A percentile compares a stretch with the other conserved stretches of the same genome.
phyloP scores from a whole-genome alignment of 2,888 invertebrate species.

The Megamerina dolium region DNA sequence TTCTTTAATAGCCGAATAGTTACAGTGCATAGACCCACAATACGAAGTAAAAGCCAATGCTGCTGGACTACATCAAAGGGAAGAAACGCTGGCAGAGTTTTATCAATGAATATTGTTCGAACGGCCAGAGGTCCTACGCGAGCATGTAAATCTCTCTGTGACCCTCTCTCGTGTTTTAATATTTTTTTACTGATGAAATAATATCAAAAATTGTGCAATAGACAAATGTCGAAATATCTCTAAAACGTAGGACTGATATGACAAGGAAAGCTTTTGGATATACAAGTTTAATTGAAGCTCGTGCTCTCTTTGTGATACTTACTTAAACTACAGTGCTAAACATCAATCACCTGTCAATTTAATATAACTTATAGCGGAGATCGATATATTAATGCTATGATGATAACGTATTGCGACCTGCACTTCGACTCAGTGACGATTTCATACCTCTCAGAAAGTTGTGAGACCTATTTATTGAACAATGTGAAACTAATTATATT shows the following conservation, averaged over 20 bases:
- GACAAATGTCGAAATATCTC: constrained; percentile 15
- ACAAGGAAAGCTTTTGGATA: constrained; percentile 6
- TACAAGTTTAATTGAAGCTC: constrained; percentile 7
- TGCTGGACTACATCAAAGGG: constrained; percentile 15
- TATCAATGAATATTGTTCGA: constrained; percentile 15
- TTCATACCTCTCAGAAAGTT: constrained; percentile 12
- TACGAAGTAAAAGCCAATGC: constrained; percentile 16
- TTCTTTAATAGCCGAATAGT: constrained; percentile 1
- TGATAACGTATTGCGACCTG: background rate
- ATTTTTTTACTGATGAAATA: constrained; percentile 12
- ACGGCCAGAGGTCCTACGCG: constrained; percentile 15
- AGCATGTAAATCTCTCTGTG: constrained; percentile 13
- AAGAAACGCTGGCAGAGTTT: constrained; percentile 7
- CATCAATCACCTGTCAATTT: constrained; percentile 24
- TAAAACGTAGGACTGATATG: constrained; percentile 7
- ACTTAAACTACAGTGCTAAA: constrained; percentile 6
- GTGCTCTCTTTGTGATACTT: constrained; percentile 2
- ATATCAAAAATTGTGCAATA: constrained; percentile 11
- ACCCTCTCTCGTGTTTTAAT: constrained; percentile 12
- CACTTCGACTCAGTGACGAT: constrained; percentile 2
- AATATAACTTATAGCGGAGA: constrained; percentile 19
- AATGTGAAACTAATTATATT: constrained; percentile 9
- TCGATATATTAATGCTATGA: constrained; percentile 17
- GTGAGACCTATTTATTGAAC: constrained; percentile 13
- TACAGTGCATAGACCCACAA: constrained; percentile 6